Evolutionary conservation across 2,797 vertebrate genomes (phyloP), one percentile per base, ranked within the genome.

Genomic region (Sciaenops ocellatus): DNA sequence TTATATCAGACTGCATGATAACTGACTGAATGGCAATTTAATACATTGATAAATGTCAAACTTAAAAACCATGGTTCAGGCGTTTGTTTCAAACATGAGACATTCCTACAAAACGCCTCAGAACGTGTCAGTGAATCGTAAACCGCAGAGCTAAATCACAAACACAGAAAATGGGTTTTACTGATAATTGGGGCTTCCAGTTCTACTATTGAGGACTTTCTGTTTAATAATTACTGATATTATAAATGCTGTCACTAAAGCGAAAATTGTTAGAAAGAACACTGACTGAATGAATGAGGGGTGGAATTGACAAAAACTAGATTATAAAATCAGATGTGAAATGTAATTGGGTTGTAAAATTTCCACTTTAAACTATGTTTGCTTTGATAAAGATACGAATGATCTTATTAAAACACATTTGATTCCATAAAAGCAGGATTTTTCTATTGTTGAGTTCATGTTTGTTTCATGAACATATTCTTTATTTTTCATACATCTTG

Each of bases 251-350:
- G 30, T 26, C 26, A 26, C 26, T 26, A 26, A 50, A 41, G 26
- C 57, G 34, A 52, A 18, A 30, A 20, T n/a, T 8, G 46, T 46
- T 44, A 6, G 8, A 26, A 28, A 52, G 22, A 48, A 15, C n/a
- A 41, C 16, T 26, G 26, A 16, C 52, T n/a, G 22, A 66, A 56
- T 59, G 22, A 59, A 20, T 26, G 6, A 57, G 55, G 18, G 24
- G 34, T 42, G 47, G 20, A 38, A 69, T 61, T 76, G 15, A 26
- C 47, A 66, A 47, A 69, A 63, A 63, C 18, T 3, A 30, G 51
- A 70, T 56, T 2, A 41, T 44, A 15, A 57, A 57, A 55, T 67
- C 61, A 26, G 16, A 38, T 38, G 47, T 22, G 34, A 42, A 62
- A 6, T 42, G 26, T 26, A 42, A 60, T 17, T 16, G 8, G 22